Percentiles rank a stretch among this genome's conserved stretches.
phyloP scores from a whole-genome alignment of 2,888 invertebrate genomes.

The Pycnomerus fuliginosus region DNA sequence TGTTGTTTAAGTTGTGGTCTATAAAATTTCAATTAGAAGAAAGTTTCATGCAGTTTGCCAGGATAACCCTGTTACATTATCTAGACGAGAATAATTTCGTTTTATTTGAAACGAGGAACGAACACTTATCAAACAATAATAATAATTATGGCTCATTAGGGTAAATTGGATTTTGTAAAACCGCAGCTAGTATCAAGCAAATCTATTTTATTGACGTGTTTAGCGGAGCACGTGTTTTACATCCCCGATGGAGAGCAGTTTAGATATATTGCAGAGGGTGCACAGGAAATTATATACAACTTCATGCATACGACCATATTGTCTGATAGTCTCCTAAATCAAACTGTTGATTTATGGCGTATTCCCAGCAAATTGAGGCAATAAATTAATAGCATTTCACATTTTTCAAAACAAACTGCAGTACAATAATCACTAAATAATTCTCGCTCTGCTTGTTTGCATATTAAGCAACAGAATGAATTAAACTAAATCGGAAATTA shows the following conservation, averaged over 20 bases:
- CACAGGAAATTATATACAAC: conserved; percentile 26
- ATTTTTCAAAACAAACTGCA: conserved; percentile 11
- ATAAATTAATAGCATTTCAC: conserved; percentile 16
- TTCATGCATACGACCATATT: conserved; percentile 21
- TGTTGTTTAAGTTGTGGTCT: too few species aligned
- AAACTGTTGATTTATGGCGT: conserved; percentile 19
- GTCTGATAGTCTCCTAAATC: conserved; percentile 21
- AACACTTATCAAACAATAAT: too few species aligned
- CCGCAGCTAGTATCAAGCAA: too few species aligned
- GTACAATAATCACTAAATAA: conserved; percentile 7
- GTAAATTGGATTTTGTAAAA: too few species aligned
- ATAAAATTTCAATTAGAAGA: too few species aligned
- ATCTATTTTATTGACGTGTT: conserved; percentile 20
- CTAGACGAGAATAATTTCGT: too few species aligned
- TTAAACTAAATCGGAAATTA: conserved; percentile 2
- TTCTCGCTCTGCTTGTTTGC: too few species aligned
- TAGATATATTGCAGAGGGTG: conserved; percentile 20
- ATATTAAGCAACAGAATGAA: too few species aligned
- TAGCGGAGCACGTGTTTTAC: conserved; percentile 25
- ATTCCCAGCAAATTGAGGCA: conserved; percentile 18
- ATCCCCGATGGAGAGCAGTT: conserved; percentile 17
- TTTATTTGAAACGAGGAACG: too few species aligned
- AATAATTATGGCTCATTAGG: too few species aligned
- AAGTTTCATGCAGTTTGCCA: too few species aligned
- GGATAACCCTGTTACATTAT: too few species aligned